Percentiles rank a stretch among this genome's conserved stretches.
Evolutionary conservation across 2,888 invertebrate species (phyloP).

Genomic region (Platycheirus albimanus): DNA sequence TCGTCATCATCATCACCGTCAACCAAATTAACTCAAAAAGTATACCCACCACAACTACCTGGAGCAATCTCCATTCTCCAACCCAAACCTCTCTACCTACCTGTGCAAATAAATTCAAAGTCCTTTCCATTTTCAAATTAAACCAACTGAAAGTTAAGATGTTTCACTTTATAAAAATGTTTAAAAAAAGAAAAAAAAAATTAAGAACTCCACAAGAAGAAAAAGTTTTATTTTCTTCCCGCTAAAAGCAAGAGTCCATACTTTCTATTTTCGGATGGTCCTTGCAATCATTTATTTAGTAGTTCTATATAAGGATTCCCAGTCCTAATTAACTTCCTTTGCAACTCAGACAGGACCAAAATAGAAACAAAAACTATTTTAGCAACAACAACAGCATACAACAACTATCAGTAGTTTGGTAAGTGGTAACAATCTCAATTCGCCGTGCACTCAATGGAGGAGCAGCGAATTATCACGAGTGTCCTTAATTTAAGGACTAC

Average conservation of each 20-base stretch:
- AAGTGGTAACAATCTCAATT: conserved; percentile 36
- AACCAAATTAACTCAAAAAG: conserved; percentile 23
- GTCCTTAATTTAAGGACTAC: conserved; percentile 67
- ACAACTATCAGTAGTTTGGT: background rate
- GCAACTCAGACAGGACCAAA: conserved; percentile 13
- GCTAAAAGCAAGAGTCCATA: conserved; percentile 8
- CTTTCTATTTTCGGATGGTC: background rate
- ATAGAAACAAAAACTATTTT: conserved; percentile 12
- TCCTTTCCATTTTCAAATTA: conserved; percentile 26
- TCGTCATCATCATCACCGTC: background rate
- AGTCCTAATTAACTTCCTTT: conserved; percentile 50
- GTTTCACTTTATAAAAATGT: conserved; percentile 64
- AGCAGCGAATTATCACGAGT: conserved; percentile 57
- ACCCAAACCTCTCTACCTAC: background rate
- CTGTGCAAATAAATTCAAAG: conserved; percentile 22
- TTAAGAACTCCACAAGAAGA: conserved; percentile 2
- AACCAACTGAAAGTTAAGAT: conserved; percentile 59
- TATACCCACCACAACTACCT: background rate
- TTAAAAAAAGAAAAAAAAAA: background rate
- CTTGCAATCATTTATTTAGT: conserved; percentile 49
- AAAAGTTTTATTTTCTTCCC: background rate
- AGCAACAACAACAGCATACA: conserved; percentile 2
- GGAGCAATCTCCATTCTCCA: no score
- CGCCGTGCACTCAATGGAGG: conserved; percentile 25
- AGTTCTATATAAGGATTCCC: conserved; percentile 29